These are phyloP conservation scores for Meloidogyne chitwoodi DNA, from an alignment of 1,140 invertebrate species.

Conservation along the genomic window DNA sequence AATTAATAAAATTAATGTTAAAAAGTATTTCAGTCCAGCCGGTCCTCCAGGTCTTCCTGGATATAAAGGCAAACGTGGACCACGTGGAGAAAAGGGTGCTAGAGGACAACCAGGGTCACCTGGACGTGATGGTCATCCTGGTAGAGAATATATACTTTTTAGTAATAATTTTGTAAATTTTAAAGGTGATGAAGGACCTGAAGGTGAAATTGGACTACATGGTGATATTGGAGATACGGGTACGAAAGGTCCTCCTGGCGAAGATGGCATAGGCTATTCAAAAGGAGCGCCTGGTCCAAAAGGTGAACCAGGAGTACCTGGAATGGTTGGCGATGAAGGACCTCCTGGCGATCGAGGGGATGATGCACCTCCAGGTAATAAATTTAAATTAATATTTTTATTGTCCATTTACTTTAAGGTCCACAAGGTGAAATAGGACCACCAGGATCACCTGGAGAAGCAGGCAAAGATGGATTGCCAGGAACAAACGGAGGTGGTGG, in stretches of 20 bases:
- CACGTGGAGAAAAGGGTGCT: slow-evolving; percentile 36
- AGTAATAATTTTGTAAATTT: neutral
- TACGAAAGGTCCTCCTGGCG: slow-evolving; percentile 22
- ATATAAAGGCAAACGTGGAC: slow-evolving; percentile 38
- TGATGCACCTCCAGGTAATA: slow-evolving; percentile 31
- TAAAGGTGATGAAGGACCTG: slow-evolving; percentile 19
- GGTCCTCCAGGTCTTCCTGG: slow-evolving; percentile 38
- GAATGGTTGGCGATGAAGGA: slow-evolving; percentile 32
- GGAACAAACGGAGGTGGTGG: slow-evolving; percentile 16
- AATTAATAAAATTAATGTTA: neutral
- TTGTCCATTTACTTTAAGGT: slow-evolving; percentile 7
- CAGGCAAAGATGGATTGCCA: slow-evolving; percentile 28
- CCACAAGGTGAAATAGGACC: slow-evolving; percentile 28
- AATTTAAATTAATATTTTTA: neutral
- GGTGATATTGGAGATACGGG: slow-evolving; percentile 25
- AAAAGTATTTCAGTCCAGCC: slow-evolving; percentile 21
- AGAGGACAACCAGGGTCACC: slow-evolving; percentile 30
- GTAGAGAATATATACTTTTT: neutral
- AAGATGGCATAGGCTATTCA: slow-evolving; percentile 26
- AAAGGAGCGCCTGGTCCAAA: slow-evolving; percentile 38
- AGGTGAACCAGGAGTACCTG: slow-evolving; percentile 30
- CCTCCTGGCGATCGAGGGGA: slow-evolving; percentile 36
- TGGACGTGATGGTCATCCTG: slow-evolving; percentile 21
- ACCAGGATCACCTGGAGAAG: slow-evolving; percentile 28
- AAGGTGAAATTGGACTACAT: slow-evolving; percentile 17